phyloP scores from a whole-genome alignment of 2,113 vertebrate species.

The Phylloscopus whistleri region DNA sequence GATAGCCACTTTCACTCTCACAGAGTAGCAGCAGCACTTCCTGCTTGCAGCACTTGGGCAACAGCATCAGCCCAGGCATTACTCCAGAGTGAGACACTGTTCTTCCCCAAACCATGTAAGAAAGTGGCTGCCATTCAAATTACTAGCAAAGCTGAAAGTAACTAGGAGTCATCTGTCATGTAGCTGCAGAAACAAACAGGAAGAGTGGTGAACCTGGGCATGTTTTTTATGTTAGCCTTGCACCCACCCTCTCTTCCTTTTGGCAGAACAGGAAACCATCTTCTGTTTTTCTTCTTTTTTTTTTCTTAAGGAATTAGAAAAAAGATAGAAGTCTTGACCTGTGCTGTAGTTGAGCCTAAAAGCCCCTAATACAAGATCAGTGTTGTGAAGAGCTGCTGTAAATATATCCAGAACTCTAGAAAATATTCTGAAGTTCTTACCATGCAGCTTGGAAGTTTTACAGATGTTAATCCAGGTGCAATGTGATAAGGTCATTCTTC shows the following conservation, averaged over 20 bases:
- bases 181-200: conserved; percentile 55
- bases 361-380: neutral
- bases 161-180: conserved; percentile 21
- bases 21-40: neutral
- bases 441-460: neutral
- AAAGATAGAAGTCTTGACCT: neutral
- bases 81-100: neutral
- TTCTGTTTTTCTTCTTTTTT: conserved; percentile 47
- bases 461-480: neutral
- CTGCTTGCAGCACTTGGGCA: neutral
- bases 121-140: conserved; percentile 26
- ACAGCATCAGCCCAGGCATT: neutral
- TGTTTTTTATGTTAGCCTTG: conserved; percentile 26
- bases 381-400: neutral
- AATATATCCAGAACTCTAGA: neutral
- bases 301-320: conserved; percentile 56
- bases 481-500: neutral
- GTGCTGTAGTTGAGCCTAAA: neutral
- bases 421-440: neutral
- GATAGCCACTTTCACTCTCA: neutral
- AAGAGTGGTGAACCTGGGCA: conserved; percentile 51
- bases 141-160: conserved; percentile 26
- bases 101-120: neutral
- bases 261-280: conserved; percentile 53
- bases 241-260: conserved; percentile 47